A percentile compares a stretch with the other conserved stretches of the same genome.
Conservation (phyloP, 2,797 vertebrate species). For the Heteromormyrus szaboi region DNA sequence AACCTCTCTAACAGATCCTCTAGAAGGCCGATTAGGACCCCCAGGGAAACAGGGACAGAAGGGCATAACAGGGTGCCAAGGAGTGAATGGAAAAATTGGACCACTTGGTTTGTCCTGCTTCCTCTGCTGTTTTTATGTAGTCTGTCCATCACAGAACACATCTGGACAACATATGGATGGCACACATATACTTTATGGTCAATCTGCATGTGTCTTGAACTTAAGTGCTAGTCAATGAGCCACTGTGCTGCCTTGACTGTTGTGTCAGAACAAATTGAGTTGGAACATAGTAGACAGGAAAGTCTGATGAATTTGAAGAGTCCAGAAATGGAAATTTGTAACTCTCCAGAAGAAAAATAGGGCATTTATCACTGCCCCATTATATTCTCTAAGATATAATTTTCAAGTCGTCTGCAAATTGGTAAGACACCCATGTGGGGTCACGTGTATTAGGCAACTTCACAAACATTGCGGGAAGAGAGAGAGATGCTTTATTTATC, state of each 20-base stretch:
- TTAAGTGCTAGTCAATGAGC: background rate
- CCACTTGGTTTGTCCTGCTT: constrained; percentile 21
- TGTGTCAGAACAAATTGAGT: background rate
- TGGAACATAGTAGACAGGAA: background rate
- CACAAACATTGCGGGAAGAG: background rate
- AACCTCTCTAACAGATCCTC: constrained; percentile 1
- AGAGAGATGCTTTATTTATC: too few relatives aligned
- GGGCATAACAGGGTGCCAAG: constrained; percentile 35
- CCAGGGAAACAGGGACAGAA: constrained; percentile 15
- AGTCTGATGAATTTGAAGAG: background rate
- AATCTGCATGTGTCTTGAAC: background rate
- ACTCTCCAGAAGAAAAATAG: background rate
- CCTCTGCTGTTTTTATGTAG: background rate
- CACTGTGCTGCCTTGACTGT: background rate
- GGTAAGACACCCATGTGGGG: background rate
- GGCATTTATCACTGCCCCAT: background rate
- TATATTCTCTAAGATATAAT: background rate
- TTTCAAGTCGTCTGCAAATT: background rate
- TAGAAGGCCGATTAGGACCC: background rate
- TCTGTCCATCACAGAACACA: background rate
- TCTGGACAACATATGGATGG: background rate
- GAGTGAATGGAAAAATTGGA: constrained; percentile 40
- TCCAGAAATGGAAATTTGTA: background rate
- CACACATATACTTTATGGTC: background rate
- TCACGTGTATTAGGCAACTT: background rate